Evolutionary conservation across 2,113 vertebrate species (phyloP).

Genomic region (Eulacestoma nigropectus): DNA sequence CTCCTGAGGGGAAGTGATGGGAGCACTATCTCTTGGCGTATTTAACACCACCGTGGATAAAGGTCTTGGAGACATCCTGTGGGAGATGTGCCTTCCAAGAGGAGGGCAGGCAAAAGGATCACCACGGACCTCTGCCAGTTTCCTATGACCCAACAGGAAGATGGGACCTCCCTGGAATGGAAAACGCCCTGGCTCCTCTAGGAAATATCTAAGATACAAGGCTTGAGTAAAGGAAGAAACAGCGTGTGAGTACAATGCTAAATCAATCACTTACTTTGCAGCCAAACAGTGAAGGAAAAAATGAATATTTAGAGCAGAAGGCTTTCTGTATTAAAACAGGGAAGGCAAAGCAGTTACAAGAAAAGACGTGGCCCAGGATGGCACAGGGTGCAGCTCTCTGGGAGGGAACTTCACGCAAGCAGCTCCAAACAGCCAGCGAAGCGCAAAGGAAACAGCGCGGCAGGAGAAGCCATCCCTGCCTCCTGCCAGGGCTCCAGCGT

Average conservation of each 20-base stretch:
- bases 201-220: not conserved
- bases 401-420: not conserved
- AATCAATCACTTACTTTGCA: not conserved
- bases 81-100: not conserved
- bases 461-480: not conserved
- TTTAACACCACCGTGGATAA: not conserved
- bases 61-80: not conserved
- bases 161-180: not conserved
- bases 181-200: not conserved
- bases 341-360: not conserved
- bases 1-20: not conserved
- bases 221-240: not conserved
- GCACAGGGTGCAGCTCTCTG: not conserved
- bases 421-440: not conserved
- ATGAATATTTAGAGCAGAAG: not conserved
- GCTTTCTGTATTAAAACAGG: not conserved
- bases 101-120: not conserved
- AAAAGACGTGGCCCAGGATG: not conserved
- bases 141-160: conserved; percentile 40
- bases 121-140: not conserved
- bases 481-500: not conserved
- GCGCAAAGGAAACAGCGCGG: not conserved
- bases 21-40: not conserved
- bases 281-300: not conserved
- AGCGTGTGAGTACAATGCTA: not conserved